phyloP scores from a whole-genome alignment of 2,888 invertebrate genomes.

The Lydus trimaculatus region DNA sequence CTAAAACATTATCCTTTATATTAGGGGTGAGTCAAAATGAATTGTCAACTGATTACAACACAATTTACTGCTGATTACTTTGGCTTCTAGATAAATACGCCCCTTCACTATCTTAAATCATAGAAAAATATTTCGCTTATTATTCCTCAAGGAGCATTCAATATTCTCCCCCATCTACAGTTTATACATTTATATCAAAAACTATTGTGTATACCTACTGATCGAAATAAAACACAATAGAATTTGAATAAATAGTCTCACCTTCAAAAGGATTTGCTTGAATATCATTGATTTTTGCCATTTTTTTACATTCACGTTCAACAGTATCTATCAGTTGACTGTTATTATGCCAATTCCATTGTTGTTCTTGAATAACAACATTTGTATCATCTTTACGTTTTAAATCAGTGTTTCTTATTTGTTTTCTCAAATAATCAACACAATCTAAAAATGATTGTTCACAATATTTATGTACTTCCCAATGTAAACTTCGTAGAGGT shows the following conservation, averaged over 20 bases:
- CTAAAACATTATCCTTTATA: not conserved
- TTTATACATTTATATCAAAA: not conserved
- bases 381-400: slow-evolving; percentile 64
- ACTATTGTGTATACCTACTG: too few relatives aligned
- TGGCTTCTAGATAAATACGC: not conserved
- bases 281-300: slow-evolving; percentile 59
- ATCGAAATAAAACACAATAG: too few relatives aligned
- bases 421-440: slow-evolving; percentile 64
- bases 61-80: slow-evolving; percentile 6
- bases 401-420: slow-evolving; percentile 56
- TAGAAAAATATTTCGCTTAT: not conserved
- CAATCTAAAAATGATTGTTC: slow-evolving; percentile 64
- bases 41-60: not conserved
- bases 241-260: slow-evolving; percentile 14
- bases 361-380: slow-evolving; percentile 60
- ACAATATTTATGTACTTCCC: slow-evolving; percentile 68
- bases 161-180: not conserved
- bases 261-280: slow-evolving; percentile 65
- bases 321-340: slow-evolving; percentile 56
- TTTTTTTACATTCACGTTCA: slow-evolving; percentile 63
- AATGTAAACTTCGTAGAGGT: slow-evolving; percentile 66
- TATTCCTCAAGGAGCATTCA: not conserved
- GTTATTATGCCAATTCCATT: slow-evolving; percentile 58
- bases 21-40: not conserved
- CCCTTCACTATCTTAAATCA: slow-evolving; percentile 2